A percentile compares a stretch with the other conserved stretches of the same genome.
These are phyloP conservation scores for Glareola pratincola DNA, from an alignment of 2,113 vertebrate species.

Conservation along the genomic window DNA sequence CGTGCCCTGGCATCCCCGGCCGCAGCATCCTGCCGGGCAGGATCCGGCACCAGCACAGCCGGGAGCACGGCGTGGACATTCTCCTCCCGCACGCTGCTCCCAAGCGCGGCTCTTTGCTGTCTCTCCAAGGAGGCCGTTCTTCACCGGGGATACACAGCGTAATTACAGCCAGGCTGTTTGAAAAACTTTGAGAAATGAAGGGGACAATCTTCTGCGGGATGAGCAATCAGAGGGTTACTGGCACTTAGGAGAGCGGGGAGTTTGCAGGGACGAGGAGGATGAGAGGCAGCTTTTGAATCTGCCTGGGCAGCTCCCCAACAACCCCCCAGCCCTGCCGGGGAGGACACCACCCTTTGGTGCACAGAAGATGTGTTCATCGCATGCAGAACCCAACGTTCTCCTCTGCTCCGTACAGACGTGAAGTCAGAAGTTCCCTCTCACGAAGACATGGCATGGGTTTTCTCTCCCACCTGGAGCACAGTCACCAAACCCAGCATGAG, in stretches of 20 bases:
- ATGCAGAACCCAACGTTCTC: neutral
- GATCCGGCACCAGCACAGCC: neutral
- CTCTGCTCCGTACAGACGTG: fast-evolving
- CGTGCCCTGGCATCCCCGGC: fast-evolving
- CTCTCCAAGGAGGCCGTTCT: neutral
- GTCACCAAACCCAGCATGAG: neutral
- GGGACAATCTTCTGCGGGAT: neutral
- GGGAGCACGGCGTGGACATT: fast-evolving
- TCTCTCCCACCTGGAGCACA: neutral
- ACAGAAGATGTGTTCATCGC: neutral
- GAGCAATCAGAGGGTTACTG: neutral
- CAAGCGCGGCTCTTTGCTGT: neutral
- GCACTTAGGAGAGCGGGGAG: neutral
- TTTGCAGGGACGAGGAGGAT: neutral
- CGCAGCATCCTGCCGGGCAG: neutral
- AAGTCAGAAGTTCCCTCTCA: neutral
- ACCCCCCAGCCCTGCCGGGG: neutral
- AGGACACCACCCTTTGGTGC: neutral
- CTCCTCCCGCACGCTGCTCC: neutral
- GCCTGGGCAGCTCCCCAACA: neutral
- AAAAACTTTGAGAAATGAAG: neutral
- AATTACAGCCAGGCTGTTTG: neutral
- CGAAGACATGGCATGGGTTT: neutral
- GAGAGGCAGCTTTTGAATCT: neutral
- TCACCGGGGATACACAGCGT: fast-evolving